These are phyloP conservation scores for Ammospiza caudacuta DNA, from an alignment of 2,113 vertebrate species.

Conservation along the genomic window DNA sequence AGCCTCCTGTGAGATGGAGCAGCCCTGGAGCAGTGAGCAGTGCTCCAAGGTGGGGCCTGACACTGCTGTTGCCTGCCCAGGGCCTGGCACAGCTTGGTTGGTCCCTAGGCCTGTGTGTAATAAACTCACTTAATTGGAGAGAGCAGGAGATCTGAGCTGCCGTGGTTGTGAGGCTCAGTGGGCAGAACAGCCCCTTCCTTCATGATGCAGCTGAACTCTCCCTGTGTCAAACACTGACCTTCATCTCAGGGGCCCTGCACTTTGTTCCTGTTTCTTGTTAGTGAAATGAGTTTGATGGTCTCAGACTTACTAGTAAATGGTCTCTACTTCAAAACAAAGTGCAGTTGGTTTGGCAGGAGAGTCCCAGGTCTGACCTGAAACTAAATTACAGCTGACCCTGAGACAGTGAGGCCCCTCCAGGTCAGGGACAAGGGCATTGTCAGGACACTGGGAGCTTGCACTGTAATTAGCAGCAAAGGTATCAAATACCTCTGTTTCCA, in stretches of 20 bases:
- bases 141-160: not conserved
- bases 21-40: not conserved
- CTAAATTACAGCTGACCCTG: constrained; percentile 71
- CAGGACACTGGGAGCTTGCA: constrained; percentile 63
- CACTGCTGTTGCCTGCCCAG: fast-evolving
- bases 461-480: constrained; percentile 67
- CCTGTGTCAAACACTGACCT: constrained; percentile 17
- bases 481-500: constrained; percentile 60
- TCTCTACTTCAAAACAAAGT: constrained; percentile 65
- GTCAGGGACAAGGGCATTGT: constrained; percentile 71
- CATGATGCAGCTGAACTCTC: not conserved
- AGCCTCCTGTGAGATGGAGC: not conserved
- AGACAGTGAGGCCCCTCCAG: constrained; percentile 62
- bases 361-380: constrained; percentile 66
- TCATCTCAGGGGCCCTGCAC: constrained; percentile 37
- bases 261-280: constrained; percentile 66
- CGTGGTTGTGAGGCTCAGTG: not conserved
- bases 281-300: constrained; percentile 63
- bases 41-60: not conserved
- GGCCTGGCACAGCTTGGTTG: not conserved
- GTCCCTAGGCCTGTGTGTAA: not conserved
- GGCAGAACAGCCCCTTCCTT: not conserved
- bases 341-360: constrained; percentile 56
- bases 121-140: not conserved
- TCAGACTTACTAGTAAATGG: constrained; percentile 60